These are phyloP conservation scores for Sebastes oblongus DNA, from an alignment of 2,797 vertebrate species.

Conservation along the genomic window DNA sequence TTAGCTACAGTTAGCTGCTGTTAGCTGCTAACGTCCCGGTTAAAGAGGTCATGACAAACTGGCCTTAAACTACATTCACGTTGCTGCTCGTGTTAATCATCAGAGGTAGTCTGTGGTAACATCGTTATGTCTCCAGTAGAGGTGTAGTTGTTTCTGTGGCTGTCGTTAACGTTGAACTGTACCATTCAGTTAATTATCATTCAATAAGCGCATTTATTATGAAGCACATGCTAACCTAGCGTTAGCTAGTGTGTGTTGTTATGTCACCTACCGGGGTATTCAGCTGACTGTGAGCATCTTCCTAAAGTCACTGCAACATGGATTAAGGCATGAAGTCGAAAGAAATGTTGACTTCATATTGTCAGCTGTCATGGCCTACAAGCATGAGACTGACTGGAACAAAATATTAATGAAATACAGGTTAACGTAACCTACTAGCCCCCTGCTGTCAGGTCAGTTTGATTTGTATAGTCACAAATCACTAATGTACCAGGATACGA, in stretches of 20 bases:
- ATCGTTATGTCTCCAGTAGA: background rate
- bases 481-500: too few relatives aligned
- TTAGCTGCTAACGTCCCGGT: background rate
- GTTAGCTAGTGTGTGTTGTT: too few relatives aligned
- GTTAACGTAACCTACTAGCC: background rate
- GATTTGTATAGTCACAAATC: too few relatives aligned
- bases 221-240: background rate
- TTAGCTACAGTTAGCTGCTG: background rate
- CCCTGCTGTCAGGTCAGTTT: too few relatives aligned
- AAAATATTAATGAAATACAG: background rate
- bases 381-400: background rate
- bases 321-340: background rate
- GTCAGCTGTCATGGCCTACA: background rate
- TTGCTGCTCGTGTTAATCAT: background rate
- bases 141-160: background rate
- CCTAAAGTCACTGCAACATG: background rate
- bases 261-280: too few relatives aligned
- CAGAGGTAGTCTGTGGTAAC: background rate
- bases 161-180: background rate
- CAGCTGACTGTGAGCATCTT: background rate
- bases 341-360: too few relatives aligned
- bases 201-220: background rate
- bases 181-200: background rate
- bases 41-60: background rate
- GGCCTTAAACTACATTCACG: background rate